A percentile compares a stretch with the other conserved stretches of the same genome.
phyloP scores from a whole-genome alignment of 2,888 invertebrate species.

The Trachelus troglodyta region DNA sequence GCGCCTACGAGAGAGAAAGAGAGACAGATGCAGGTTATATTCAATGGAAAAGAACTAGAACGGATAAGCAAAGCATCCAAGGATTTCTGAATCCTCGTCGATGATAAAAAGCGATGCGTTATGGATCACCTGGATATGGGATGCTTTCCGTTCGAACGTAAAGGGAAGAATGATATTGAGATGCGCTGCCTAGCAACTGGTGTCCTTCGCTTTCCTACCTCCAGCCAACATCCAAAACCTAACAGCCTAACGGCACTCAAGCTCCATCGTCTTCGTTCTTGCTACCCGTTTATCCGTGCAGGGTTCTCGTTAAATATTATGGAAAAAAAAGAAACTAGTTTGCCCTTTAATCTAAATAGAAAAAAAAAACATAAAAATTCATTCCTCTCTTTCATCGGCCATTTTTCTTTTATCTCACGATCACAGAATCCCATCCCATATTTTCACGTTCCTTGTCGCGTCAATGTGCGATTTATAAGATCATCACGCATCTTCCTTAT shows the following conservation, averaged over 20 bases:
- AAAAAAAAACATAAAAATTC: neutral
- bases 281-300: neutral
- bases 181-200: slow-evolving; percentile 64
- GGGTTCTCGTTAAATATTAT: slow-evolving; percentile 1
- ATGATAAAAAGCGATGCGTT: slow-evolving; percentile 49
- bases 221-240: neutral
- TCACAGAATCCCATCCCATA: neutral
- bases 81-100: neutral
- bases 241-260: neutral
- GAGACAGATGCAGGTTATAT: neutral
- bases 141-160: slow-evolving; percentile 35
- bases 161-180: slow-evolving; percentile 51
- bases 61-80: neutral
- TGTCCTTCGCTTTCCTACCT: slow-evolving; percentile 52
- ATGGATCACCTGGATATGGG: slow-evolving; percentile 42
- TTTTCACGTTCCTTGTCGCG: neutral
- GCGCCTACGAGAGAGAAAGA: no score
- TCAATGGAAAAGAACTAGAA: neutral
- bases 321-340: slow-evolving; percentile 16
- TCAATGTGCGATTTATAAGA: no score
- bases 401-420: no score
- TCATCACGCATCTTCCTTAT: neutral
- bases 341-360: neutral
- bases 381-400: no score
- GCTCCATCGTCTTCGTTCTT: neutral